Conservation (phyloP, 2,113 vertebrate species). For the Sorex araneus region DNA sequence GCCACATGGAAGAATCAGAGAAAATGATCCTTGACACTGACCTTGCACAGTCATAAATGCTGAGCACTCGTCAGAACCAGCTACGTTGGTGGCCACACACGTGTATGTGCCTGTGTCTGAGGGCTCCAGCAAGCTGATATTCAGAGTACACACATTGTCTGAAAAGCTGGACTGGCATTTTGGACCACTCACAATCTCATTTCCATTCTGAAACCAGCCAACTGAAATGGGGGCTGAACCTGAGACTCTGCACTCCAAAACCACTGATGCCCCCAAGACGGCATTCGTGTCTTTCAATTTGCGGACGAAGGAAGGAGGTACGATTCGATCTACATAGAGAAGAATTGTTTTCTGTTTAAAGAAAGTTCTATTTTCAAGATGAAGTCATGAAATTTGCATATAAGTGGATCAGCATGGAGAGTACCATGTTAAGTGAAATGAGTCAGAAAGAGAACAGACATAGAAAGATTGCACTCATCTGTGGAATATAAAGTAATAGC, state of each 20-base stretch:
- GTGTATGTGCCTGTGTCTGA: slow-evolving; percentile 94
- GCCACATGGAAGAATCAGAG: background rate
- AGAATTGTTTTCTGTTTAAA: slow-evolving; percentile 71
- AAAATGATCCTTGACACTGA: slow-evolving; percentile 88
- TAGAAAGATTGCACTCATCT: too few relatives aligned
- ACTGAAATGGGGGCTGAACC: slow-evolving; percentile 95
- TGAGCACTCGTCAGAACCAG: slow-evolving; percentile 94
- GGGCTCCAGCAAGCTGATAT: slow-evolving; percentile 91
- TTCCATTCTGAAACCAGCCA: slow-evolving; percentile 95
- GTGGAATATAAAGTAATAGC: too few relatives aligned
- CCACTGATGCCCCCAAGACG: slow-evolving; percentile 89
- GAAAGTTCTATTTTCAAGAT: background rate
- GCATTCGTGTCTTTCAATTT: slow-evolving; percentile 93
- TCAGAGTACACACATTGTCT: slow-evolving; percentile 95
- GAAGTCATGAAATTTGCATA: too few relatives aligned
- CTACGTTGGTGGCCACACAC: slow-evolving; percentile 94
- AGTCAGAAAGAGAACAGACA: too few relatives aligned
- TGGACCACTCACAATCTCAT: slow-evolving; percentile 94
- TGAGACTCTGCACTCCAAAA: slow-evolving; percentile 96
- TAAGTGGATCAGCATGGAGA: too few relatives aligned
- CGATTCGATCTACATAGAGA: slow-evolving; percentile 93
- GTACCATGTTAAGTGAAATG: too few relatives aligned
- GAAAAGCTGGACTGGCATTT: slow-evolving; percentile 94
- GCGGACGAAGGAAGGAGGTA: slow-evolving; percentile 95
- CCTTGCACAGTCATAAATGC: slow-evolving; percentile 95